A percentile compares a stretch with the other conserved stretches of the same genome.
phyloP scores from a whole-genome alignment of 2,888 invertebrate genomes.

The Nemotelus nigrinus region DNA sequence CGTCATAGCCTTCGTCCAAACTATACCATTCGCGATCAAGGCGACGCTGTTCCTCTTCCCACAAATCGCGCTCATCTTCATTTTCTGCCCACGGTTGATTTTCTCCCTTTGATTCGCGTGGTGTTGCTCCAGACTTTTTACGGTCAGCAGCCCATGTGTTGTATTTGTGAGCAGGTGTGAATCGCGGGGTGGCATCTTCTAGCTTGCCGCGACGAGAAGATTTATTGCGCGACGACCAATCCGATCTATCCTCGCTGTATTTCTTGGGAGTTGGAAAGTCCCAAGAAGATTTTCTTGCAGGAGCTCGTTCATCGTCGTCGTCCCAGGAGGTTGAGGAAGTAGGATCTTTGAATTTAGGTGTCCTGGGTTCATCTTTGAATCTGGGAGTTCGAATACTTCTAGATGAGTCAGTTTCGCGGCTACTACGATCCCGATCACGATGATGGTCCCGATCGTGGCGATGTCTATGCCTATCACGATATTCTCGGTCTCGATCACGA shows the following conservation, averaged over 20 bases:
- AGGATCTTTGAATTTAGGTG: slow-evolving; percentile 77
- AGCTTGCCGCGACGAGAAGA: slow-evolving; percentile 60
- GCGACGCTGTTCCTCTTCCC: slow-evolving; percentile 91
- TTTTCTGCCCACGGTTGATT: slow-evolving; percentile 69
- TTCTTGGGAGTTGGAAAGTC: slow-evolving; percentile 89
- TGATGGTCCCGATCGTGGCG: slow-evolving; percentile 56
- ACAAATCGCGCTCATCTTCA: slow-evolving; percentile 80
- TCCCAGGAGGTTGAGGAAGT: slow-evolving; percentile 71
- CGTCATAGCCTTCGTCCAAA: slow-evolving; percentile 92
- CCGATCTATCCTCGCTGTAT: slow-evolving; percentile 64
- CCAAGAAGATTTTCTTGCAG: slow-evolving; percentile 83
- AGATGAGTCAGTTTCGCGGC: slow-evolving; percentile 57
- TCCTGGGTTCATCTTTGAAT: slow-evolving; percentile 87
- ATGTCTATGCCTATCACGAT: slow-evolving; percentile 58
- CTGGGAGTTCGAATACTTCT: slow-evolving; percentile 67
- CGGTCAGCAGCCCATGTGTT: slow-evolving; percentile 81
- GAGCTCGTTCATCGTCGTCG: slow-evolving; percentile 70
- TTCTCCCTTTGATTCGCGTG: slow-evolving; percentile 61
- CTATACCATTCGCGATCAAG: slow-evolving; percentile 97
- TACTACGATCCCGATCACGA: slow-evolving; percentile 56
- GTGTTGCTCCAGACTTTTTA: slow-evolving; percentile 74
- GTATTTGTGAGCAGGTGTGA: slow-evolving; percentile 85
- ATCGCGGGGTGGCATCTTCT: slow-evolving; percentile 78
- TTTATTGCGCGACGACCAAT: slow-evolving; percentile 57
- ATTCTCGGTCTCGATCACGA: slow-evolving; percentile 51